These are phyloP conservation scores for Conistra vaccinii DNA, from an alignment of 2,888 invertebrate genomes.

Conservation along the genomic window DNA sequence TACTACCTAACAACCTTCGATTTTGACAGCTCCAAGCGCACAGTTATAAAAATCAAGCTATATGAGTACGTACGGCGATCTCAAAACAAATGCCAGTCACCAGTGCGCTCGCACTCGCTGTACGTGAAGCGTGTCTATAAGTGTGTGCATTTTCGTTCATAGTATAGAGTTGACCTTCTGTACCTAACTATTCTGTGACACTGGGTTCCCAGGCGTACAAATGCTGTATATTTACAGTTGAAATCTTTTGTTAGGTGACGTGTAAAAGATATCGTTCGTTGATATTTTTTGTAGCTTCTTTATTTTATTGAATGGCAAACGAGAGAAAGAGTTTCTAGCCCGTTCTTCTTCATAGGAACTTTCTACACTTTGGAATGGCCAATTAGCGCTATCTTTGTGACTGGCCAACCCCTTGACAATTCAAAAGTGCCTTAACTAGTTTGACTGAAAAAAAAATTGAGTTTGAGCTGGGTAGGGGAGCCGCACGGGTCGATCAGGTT, in stretches of 20 bases:
- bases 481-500: too few relatives aligned
- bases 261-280: not conserved
- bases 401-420: not conserved
- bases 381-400: too few relatives aligned
- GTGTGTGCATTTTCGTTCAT: not conserved
- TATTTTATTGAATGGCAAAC: not conserved
- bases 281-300: not conserved
- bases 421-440: too few relatives aligned
- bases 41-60: too few relatives aligned
- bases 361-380: too few relatives aligned
- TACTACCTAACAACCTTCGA: too few relatives aligned
- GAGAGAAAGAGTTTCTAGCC: not conserved
- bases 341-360: not conserved
- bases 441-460: too few relatives aligned
- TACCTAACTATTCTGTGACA: not conserved
- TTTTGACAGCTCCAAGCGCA: too few relatives aligned
- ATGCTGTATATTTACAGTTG: conserved; percentile 11
- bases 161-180: not conserved
- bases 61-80: not conserved
- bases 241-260: conserved; percentile 23
- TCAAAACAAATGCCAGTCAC: not conserved
- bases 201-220: not conserved
- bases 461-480: too few relatives aligned
- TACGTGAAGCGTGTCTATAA: not conserved
- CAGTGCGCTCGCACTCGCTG: not conserved